phyloP scores from a whole-genome alignment of 37 sponge, comb jelly and placozoan species.

The Oopsacas minuta region DNA sequence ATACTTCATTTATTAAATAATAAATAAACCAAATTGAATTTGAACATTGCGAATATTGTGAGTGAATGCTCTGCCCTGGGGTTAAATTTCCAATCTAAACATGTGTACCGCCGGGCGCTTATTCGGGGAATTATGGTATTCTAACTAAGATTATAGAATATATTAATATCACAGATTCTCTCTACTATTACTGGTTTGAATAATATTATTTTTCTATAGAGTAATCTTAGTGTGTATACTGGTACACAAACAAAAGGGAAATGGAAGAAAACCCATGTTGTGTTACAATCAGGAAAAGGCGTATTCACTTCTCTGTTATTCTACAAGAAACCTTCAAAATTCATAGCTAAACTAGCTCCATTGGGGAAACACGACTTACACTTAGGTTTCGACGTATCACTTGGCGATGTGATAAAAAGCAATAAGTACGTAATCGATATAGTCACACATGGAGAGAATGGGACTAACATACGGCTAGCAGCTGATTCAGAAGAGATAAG shows the following conservation, averaged over 20 bases:
- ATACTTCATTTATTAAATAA: no score
- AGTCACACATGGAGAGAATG: background rate
- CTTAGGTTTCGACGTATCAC: background rate
- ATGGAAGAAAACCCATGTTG: slow-evolving; percentile 13
- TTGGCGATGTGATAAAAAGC: background rate
- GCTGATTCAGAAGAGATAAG: background rate
- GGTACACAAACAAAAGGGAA: background rate
- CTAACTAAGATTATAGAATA: no score
- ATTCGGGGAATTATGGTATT: no score
- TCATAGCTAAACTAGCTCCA: background rate
- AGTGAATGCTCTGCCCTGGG: no score
- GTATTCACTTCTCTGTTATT: slow-evolving; percentile 14
- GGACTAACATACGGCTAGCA: background rate
- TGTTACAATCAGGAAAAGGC: slow-evolving; percentile 12
- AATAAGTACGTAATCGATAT: background rate
- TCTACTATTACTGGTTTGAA: no score
- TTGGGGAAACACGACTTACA: background rate
- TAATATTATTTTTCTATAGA: background rate
- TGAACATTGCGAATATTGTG: no score
- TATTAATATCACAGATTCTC: no score
- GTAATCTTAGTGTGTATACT: background rate
- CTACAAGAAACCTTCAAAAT: background rate
- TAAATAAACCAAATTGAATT: no score
- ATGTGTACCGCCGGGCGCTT: no score
- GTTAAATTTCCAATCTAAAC: no score